phyloP scores from a whole-genome alignment of 2,888 invertebrate species.

The Acleris emargana region DNA sequence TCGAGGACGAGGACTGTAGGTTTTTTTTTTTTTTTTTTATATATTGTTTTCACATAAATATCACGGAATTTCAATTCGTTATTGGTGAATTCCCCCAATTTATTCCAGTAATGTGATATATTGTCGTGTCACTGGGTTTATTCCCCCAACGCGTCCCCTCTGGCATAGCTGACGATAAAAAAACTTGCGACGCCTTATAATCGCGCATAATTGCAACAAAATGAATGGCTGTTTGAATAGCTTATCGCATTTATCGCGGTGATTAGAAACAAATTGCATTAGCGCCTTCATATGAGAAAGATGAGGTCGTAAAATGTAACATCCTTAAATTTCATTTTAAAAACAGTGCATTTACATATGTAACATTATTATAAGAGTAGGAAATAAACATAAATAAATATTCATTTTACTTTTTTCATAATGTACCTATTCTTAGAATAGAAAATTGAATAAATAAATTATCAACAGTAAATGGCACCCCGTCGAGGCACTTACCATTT shows the following conservation, averaged over 20 bases:
- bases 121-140: constrained; percentile 25
- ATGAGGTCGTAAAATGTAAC: too few species aligned
- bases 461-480: constrained; percentile 29
- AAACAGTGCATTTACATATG: too few species aligned
- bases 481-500: constrained; percentile 30
- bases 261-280: constrained; percentile 25
- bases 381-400: too few species aligned
- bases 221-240: constrained; percentile 49
- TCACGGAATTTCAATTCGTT: constrained; percentile 17
- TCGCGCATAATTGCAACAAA: constrained; percentile 67
- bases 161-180: constrained; percentile 59
- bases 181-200: constrained; percentile 67
- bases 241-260: constrained; percentile 27
- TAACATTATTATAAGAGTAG: too few species aligned
- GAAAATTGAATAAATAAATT: constrained; percentile 21
- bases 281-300: background rate
- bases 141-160: constrained; percentile 36
- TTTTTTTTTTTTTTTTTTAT: background rate
- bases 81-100: constrained; percentile 34
- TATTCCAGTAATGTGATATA: constrained; percentile 35
- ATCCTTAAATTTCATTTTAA: too few species aligned
- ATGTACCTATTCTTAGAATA: background rate
- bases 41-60: background rate
- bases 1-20: background rate
- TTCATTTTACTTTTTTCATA: too few species aligned